Evolutionary conservation across 2,797 vertebrate species (phyloP).

Genomic region (Myripristis murdjan): DNA sequence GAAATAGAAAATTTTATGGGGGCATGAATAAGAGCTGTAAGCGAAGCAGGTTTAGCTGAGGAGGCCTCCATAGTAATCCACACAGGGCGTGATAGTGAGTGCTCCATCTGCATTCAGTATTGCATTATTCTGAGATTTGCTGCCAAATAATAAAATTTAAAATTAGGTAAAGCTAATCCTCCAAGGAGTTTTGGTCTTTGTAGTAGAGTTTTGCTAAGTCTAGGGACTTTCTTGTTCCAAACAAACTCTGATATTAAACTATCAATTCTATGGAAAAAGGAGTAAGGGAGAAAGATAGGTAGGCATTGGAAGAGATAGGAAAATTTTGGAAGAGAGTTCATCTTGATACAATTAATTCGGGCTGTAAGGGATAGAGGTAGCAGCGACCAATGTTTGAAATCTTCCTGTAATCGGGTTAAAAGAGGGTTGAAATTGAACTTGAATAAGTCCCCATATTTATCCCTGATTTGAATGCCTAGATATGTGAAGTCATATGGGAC

Average conservation of each 20-base stretch:
- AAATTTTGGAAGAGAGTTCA: neutral
- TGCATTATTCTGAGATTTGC: neutral
- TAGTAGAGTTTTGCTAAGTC: neutral
- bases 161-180: neutral
- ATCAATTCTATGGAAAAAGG: neutral
- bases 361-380: no score
- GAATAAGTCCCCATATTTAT: no score
- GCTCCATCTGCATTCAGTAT: neutral
- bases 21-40: no score
- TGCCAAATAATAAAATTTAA: neutral
- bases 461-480: no score
- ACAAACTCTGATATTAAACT: neutral
- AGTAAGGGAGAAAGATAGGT: neutral
- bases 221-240: neutral
- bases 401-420: neutral
- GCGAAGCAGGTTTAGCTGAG: no score
- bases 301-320: conserved; percentile 5
- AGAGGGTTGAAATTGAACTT: neutral
- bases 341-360: neutral
- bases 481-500: no score
- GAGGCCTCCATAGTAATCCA: no score
- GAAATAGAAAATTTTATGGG: no score
- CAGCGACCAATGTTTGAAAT: neutral
- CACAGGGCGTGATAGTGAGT: no score
- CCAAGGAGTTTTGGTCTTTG: neutral